Evolutionary conservation across 2,888 invertebrate genomes (phyloP), one percentile per base, ranked within the genome.

Genomic region (Prosapia bicincta): DNA sequence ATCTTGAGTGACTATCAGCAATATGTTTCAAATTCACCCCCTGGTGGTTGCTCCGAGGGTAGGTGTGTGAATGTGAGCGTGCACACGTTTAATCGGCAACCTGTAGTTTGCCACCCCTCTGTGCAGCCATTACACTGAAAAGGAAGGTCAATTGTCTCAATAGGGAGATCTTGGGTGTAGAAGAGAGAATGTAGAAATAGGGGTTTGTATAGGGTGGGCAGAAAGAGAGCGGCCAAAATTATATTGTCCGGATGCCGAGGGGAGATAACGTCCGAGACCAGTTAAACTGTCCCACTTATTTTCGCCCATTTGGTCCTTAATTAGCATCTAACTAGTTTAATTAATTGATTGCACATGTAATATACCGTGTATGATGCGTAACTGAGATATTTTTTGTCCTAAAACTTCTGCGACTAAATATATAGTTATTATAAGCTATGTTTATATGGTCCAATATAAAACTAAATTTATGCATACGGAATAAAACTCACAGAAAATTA

Each of bases 211-310:
- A 20, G 54, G 54, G 3, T 54, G 20, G 54, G n/a, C 13, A 54
- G 20, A 54, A 38, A 38, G 38, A 38, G 38, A 7, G 13, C 38
- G 72, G 72, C 69, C 72, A 69, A 72, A 76, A 76, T 76, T 72
- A 69, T 43, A 76, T 72, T 72, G 72, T 69, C 66, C 66, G 65
- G 72, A 72, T 67, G 72, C 13, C 38, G 38, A 73, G 73, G 54
- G 73, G 73, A 68, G 73, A 68, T 67, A 73, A 68, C 69, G 73
- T 67, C 73, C 43, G 43, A 68, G 54, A 38, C 43, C 67, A 54
- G 67, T 73, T 73, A 68, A 73, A 73, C 38, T 67, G 67, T 43
- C 43, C 38, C 73, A 68, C 73, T 68, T 73, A 73, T 73, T 73
- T 73, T 73, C 68, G 69, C 20, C 73, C 73, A 67, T 54, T 68